Conservation (phyloP, 2,797 vertebrate genomes). For the Staurois parvus region DNA sequence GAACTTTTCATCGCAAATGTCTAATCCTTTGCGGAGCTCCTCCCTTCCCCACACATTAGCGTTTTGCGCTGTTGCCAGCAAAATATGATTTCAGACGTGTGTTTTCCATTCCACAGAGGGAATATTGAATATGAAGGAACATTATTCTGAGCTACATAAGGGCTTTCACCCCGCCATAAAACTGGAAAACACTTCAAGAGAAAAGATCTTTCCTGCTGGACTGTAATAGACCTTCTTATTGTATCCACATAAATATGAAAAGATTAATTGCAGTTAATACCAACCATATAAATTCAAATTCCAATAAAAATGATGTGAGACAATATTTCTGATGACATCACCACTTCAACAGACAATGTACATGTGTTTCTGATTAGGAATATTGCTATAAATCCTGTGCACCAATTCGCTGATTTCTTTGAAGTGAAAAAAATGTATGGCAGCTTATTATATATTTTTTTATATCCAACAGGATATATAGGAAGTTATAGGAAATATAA, state of each 20-base stretch:
- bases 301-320: slow-evolving; percentile 60
- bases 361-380: slow-evolving; percentile 54
- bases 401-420: slow-evolving; percentile 31
- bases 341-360: slow-evolving; percentile 19
- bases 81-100: slow-evolving; percentile 59
- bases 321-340: slow-evolving; percentile 59
- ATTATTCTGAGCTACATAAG: slow-evolving; percentile 44
- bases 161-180: slow-evolving; percentile 46
- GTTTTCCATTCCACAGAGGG: slow-evolving; percentile 53
- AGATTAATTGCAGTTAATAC: slow-evolving; percentile 61
- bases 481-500: neutral
- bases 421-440: slow-evolving; percentile 11
- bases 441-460: slow-evolving; percentile 4
- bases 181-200: slow-evolving; percentile 43
- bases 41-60: slow-evolving; percentile 49
- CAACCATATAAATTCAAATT: slow-evolving; percentile 46
- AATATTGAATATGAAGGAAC: slow-evolving; percentile 51
- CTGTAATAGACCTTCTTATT: slow-evolving; percentile 44
- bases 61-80: slow-evolving; percentile 48
- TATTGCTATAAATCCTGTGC: slow-evolving; percentile 40
- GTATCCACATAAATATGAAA: slow-evolving; percentile 50
- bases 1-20: slow-evolving; percentile 54
- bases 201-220: slow-evolving; percentile 36
- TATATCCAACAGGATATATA: neutral
- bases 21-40: slow-evolving; percentile 30